Evolutionary conservation across 92 coral and sea anemone species (phyloP), one percentile per base, ranked within the genome.

Genomic region (Blastomussa wellsi): DNA sequence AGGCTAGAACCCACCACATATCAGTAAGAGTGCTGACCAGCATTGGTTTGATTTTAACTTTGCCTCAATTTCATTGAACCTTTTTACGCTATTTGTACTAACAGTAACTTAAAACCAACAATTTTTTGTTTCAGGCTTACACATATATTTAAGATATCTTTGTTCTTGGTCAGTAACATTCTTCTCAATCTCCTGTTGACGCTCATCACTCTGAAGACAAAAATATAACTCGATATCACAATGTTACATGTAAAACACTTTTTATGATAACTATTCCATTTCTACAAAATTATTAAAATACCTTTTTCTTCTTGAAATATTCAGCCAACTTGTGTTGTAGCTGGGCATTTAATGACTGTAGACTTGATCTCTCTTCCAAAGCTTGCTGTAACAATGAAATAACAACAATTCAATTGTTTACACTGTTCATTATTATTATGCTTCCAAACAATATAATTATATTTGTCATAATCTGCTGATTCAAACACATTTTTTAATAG

Each of bases 141-240:
- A 95, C 95, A 96, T 95, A 84, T 96, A 96, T 78, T 96, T 96
- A 15, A 96, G 91, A 59, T 96, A 96, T 90, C 99, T 90, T 82
- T 96, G 99, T 78, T 96, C 99, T 76, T 96, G 99, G 39, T 96
- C 99, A 48, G 98, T 96, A 31, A 93, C 97, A 89, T 95, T 96
- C 74, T 96, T 96, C 82, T 96, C 99, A 36, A 96, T 93, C 86
- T 96, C 99, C 76, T 96, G 99, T 68, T 96, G 99, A 36, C 99
- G 87, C 84, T 96, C 99, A 84, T 96, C 99, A 92, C 97, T 96
- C 99, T 96, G 82, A 44, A 55, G 60, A 28, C 5, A 82, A 70
- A n/a, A 70, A 19, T 35, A 36, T 4, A 70, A 70, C 12, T n/a
- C n/a, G n/a, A n/a, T n/a, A n/a, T n/a, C n/a, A n/a, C n/a, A n/a